Percentiles rank a stretch among this genome's conserved stretches.
These are phyloP conservation scores for Macrosoma leucophasiata DNA, from an alignment of 2,888 invertebrate genomes.

Conservation along the genomic window DNA sequence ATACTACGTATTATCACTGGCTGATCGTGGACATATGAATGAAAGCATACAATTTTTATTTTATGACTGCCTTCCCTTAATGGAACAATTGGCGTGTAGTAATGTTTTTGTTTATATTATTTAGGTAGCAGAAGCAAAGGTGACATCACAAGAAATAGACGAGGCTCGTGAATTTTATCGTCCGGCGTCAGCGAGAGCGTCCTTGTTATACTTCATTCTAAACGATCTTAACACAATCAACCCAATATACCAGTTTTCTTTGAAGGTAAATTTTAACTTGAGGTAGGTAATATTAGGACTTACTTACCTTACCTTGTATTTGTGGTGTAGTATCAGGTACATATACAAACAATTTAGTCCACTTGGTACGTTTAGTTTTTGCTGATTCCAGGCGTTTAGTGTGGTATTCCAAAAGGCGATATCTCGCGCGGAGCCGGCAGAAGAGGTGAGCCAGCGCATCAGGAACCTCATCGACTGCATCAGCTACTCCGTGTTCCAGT, in stretches of 20 bases:
- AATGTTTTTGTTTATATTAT: no score
- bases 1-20: no score
- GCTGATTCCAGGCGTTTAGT: conserved; percentile 88
- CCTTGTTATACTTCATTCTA: conserved; percentile 94
- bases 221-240: conserved; percentile 97
- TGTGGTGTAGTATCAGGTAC: not conserved
- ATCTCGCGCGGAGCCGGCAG: conserved; percentile 88
- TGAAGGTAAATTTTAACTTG: conserved; percentile 81
- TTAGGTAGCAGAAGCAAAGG: conserved; percentile 89
- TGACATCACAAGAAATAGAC: conserved; percentile 94
- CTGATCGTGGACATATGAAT: no score
- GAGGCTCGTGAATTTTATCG: conserved; percentile 92
- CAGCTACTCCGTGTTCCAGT: conserved; percentile 95
- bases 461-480: conserved; percentile 95
- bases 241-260: conserved; percentile 97
- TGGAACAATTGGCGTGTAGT: no score
- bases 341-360: not conserved
- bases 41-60: no score
- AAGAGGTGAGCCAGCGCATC: conserved; percentile 86
- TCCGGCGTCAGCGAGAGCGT: conserved; percentile 94
- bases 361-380: not conserved
- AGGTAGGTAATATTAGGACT: no score
- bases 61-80: no score
- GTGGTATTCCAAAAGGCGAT: conserved; percentile 99
- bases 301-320: not conserved